Evolutionary conservation across 2,888 invertebrate genomes (phyloP), one percentile per base, ranked within the genome.

Genomic region (Chloromyia formosa): DNA sequence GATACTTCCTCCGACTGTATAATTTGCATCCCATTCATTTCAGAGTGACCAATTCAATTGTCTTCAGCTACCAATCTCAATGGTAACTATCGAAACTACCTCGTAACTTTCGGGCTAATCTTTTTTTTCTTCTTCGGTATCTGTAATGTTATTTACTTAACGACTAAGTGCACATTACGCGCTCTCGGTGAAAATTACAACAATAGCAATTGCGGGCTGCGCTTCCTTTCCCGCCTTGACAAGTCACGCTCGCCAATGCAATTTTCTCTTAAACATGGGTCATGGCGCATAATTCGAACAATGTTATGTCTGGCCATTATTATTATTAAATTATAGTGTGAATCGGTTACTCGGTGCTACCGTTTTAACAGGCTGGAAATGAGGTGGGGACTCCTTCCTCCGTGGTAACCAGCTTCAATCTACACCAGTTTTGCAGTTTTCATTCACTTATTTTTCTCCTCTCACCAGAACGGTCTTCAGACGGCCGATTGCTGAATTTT

Each of bases 271-370:
- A 68, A 68, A 54, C 62, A 62, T n/a, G 42, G 69, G 27, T 23
- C 62, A 69, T 54, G 54, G 27, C 54, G 54, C 42, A 18, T 69
- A 69, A 54, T 54, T 69, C 27, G 54, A 69, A 69, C 27, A 53
- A 54, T 27, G 69, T 69, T 54, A 54, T 7, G 69, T 22, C 69
- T 54, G 16, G n/a, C 53, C 54, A 69, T 69, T 69, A 69, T 69
- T 69, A 69, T 69, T 23, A 69, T 69, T 69, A 69, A 69, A 69
- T 69, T 69, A 69, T 20, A 53, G 68, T 68, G 68, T 53, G 68
- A 68, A 68, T 68, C 49, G 68, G 22, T 27, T 69, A 40, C 3
- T 53, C 69, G 53, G 69, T 69, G 69, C 69, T 69, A 69, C 69
- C 69, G 69, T 69, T 69, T 69, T 69, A 69, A 27, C 53, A 54